A percentile compares a stretch with the other conserved stretches of the same genome.
phyloP scores from a whole-genome alignment of 2,797 vertebrate species.

The Pelodytes ibericus region DNA sequence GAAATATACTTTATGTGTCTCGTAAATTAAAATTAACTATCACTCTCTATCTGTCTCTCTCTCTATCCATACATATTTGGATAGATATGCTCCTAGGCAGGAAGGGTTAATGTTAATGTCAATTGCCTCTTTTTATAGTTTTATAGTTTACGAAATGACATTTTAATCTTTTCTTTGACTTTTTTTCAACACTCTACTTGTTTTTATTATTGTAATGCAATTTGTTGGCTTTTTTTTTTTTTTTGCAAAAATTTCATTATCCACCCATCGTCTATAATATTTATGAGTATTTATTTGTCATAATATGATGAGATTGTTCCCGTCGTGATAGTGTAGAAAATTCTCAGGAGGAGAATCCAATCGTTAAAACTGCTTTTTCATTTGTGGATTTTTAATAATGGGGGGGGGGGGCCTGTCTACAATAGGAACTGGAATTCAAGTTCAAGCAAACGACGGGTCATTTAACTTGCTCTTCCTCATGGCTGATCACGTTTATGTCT shows the following conservation, averaged over 20 bases:
- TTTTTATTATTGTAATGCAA: constrained; percentile 43
- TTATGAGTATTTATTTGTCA: constrained; percentile 36
- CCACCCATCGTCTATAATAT: constrained; percentile 30
- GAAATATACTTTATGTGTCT: no score
- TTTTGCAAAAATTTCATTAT: no score
- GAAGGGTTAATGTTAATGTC: no score
- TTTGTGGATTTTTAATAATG: constrained; percentile 47
- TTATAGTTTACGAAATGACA: neutral
- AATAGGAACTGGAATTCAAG: constrained; percentile 29
- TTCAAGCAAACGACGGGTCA: constrained; percentile 45
- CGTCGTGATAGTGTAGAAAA: constrained; percentile 34
- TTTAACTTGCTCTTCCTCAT: constrained; percentile 12
- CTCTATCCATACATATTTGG: no score
- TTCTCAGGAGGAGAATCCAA: constrained; percentile 17
- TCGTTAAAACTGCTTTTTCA: constrained; percentile 17
- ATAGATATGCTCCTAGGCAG: no score
- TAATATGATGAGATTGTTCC: constrained; percentile 40
- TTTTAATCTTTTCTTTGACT: constrained; percentile 35
- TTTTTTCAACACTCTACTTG: constrained; percentile 24
- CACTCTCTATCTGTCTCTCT: no score
- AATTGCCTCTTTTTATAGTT: neutral
- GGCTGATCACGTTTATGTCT: constrained; percentile 38
- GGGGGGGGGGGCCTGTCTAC: constrained; percentile 24
- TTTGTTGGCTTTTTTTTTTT: constrained; percentile 44
- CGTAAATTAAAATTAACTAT: no score